Conservation (phyloP, 2,797 vertebrate species). For the Mastacembelus armatus region DNA sequence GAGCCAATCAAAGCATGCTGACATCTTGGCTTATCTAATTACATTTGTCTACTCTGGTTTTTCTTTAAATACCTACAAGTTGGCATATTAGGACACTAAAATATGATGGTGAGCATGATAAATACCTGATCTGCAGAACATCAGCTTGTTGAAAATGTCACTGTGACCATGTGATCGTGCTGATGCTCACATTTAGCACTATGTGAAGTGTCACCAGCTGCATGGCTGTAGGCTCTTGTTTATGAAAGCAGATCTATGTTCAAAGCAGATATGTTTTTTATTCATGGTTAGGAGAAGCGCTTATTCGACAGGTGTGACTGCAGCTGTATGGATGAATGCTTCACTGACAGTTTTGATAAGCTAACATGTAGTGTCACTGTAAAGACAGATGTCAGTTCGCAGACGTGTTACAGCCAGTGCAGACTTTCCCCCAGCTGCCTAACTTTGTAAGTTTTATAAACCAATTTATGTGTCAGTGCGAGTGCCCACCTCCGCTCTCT, state of each 20-base stretch:
- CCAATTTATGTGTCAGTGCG: slow-evolving; percentile 37
- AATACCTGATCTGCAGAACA: not conserved
- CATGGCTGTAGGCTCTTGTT: no score
- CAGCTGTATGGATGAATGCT: slow-evolving; percentile 2
- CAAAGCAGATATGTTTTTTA: slow-evolving; percentile 6
- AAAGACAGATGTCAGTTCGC: not conserved
- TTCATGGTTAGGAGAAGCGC: no score
- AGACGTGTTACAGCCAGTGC: not conserved
- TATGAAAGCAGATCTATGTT: not conserved
- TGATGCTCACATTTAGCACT: no score
- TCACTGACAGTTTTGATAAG: slow-evolving; percentile 2
- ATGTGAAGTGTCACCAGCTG: no score
- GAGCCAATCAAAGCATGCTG: not conserved
- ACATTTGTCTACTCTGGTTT: not conserved
- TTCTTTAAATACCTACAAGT: not conserved
- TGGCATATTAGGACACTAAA: not conserved
- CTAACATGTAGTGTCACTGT: no score
- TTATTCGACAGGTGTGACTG: not conserved
- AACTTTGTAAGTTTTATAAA: slow-evolving; percentile 23
- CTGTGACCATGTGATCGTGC: not conserved
- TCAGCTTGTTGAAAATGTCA: not conserved
- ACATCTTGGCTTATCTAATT: not conserved
- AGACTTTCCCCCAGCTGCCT: slow-evolving; percentile 11
- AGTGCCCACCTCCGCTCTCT: slow-evolving; percentile 12
- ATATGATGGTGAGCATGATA: not conserved